A percentile compares a stretch with the other conserved stretches of the same genome.
phyloP scores from a whole-genome alignment of 2,888 invertebrate genomes.

The Drosophila mercatorum region DNA sequence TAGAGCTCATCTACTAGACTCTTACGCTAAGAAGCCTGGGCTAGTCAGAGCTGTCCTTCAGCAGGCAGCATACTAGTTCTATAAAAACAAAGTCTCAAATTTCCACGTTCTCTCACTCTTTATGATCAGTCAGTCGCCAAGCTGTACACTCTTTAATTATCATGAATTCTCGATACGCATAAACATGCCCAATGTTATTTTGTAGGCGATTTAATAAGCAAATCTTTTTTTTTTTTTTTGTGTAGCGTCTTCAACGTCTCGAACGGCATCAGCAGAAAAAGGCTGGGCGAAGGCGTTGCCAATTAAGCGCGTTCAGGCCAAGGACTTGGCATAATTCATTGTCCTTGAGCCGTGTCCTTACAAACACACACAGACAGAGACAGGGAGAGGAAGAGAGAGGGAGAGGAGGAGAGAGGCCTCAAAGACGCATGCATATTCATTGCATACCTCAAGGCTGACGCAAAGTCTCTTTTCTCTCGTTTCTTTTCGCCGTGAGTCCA shows the following conservation, averaged over 20 bases:
- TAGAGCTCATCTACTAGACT: too few relatives aligned
- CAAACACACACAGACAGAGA: conserved; percentile 3
- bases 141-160: background rate
- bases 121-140: background rate
- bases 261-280: conserved; percentile 64
- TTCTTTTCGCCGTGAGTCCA: conserved; percentile 35
- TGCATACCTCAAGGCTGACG: conserved; percentile 42
- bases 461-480: conserved; percentile 25
- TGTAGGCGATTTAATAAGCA: conserved; percentile 77
- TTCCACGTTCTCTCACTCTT: too few relatives aligned
- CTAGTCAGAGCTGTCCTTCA: too few relatives aligned
- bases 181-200: conserved; percentile 27
- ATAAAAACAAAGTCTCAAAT: background rate
- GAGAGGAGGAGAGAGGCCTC: background rate
- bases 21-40: too few relatives aligned
- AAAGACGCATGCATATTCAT: conserved; percentile 58
- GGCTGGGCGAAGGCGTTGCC: conserved; percentile 46
- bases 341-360: conserved; percentile 45
- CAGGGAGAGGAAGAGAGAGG: background rate
- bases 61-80: too few relatives aligned
- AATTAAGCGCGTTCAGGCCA: conserved; percentile 45
- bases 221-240: conserved; percentile 61
- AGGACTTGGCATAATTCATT: conserved; percentile 66
- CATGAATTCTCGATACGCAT: background rate
- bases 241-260: conserved; percentile 33